Base-by-base conservation (phyloP, 2,113 vertebrate species). In the Candoia aspera region DNA sequence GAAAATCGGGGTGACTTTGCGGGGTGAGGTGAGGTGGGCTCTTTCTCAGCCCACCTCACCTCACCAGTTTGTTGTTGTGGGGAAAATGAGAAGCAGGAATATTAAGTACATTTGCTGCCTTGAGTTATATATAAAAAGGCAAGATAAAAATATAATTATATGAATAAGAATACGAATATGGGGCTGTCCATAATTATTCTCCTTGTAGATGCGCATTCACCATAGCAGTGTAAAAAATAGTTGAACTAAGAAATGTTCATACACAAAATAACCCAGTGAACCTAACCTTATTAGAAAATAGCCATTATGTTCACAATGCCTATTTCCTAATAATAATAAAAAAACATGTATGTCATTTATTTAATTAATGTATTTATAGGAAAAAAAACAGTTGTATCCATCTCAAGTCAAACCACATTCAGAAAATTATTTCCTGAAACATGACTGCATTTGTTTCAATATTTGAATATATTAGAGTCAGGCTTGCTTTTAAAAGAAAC, bases 381-480 rank as follows among this genome's bases (percentile, higher is more conserved):
- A 5, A 5, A 5, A 49, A 46, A 46, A 26, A 57, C 8, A 84
- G 58, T 58, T 33, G 58, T 21, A 55, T 62, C 26, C 1, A 24
- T 79, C 46, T 54, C 26, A 49, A 84, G 84, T n/a, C 26, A 53
- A 46, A n/a, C 29, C 57, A 33, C 83, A 33, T 84, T 29, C 29
- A 62, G 58, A 64, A 64, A 58, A 37, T 57, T 87, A 87, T 68
- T 90, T 90, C 73, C 46, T 91, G 59, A 86, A 86, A 62, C 21
- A 86, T 86, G 46, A 86, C 46, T 86, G 5, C 49, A 64, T 64
- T 11, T 24, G 42, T 62, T 29, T 62, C 64, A 60, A 54, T 13
- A 86, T 37, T 2, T 86, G 46, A 84, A n/a, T 19, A 15, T n/a
- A 49, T 64, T 64, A 49, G 49, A 46, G 19, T 62, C 26, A 64